These are phyloP conservation scores for Phoxinus phoxinus DNA, from an alignment of 2,113 vertebrate genomes.

Conservation along the genomic window DNA sequence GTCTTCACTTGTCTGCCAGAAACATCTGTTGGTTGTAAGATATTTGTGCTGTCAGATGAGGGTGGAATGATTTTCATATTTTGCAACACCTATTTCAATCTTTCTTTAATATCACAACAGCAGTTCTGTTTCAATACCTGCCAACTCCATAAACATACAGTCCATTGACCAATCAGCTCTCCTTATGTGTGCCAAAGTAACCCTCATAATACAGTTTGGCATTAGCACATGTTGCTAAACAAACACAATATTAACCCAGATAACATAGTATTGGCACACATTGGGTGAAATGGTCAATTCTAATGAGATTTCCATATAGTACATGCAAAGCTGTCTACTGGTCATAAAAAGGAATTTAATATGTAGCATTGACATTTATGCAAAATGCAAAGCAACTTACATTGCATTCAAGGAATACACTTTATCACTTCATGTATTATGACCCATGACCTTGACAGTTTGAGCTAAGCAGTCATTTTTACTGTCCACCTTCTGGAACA, in stretches of 20 bases:
- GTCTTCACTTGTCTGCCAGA: background rate
- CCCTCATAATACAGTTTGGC: too few species aligned
- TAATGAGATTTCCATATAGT: background rate
- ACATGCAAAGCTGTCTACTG: background rate
- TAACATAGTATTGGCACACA: too few species aligned
- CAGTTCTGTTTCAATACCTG: background rate
- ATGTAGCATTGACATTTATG: too few species aligned
- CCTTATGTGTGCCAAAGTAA: too few species aligned
- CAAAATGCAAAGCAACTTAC: too few species aligned
- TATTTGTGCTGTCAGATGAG: background rate
- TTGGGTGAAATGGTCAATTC: too few species aligned
- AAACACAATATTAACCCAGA: too few species aligned
- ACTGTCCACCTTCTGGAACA: background rate
- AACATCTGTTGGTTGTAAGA: background rate
- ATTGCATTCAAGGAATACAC: too few species aligned
- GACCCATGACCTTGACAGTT: too few species aligned
- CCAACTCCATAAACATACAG: background rate
- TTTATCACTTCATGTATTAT: too few species aligned
- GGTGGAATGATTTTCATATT: background rate
- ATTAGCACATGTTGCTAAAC: too few species aligned
- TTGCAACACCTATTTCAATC: background rate
- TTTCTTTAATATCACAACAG: background rate
- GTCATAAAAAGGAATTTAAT: background rate
- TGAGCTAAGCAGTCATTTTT: background rate
- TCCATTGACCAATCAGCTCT: background rate